Evolutionary conservation across 2,113 vertebrate species (phyloP).

Genomic region (Tautogolabrus adspersus): DNA sequence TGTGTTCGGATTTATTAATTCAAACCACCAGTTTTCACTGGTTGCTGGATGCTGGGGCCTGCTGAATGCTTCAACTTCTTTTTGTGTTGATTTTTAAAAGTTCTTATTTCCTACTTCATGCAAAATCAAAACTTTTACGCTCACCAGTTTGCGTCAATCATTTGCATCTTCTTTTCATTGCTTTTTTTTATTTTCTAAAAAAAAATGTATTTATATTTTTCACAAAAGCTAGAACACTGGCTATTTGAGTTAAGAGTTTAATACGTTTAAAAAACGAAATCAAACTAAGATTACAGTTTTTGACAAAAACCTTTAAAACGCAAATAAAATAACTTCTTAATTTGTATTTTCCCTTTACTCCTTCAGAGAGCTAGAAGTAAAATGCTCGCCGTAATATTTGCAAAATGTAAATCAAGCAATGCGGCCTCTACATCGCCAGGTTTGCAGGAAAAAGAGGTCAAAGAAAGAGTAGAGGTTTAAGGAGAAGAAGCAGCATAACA

Average conservation of each 20-base stretch:
- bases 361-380: neutral
- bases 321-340: neutral
- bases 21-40: neutral
- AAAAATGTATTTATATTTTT: neutral
- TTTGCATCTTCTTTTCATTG: neutral
- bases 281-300: neutral
- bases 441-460: neutral
- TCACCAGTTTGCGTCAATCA: neutral
- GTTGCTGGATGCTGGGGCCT: slow-evolving; percentile 24
- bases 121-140: neutral
- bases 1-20: slow-evolving; percentile 26
- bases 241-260: neutral
- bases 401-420: neutral
- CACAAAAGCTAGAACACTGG: neutral
- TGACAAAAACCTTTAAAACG: neutral
- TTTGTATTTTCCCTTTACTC: neutral
- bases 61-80: neutral
- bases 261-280: neutral
- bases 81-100: neutral
- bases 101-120: neutral
- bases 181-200: neutral
- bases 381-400: slow-evolving; percentile 3
- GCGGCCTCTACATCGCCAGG: neutral
- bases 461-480: neutral
- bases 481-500: neutral